Base-by-base conservation (phyloP, 2,888 invertebrate species). In the Mystacides longicornis region DNA sequence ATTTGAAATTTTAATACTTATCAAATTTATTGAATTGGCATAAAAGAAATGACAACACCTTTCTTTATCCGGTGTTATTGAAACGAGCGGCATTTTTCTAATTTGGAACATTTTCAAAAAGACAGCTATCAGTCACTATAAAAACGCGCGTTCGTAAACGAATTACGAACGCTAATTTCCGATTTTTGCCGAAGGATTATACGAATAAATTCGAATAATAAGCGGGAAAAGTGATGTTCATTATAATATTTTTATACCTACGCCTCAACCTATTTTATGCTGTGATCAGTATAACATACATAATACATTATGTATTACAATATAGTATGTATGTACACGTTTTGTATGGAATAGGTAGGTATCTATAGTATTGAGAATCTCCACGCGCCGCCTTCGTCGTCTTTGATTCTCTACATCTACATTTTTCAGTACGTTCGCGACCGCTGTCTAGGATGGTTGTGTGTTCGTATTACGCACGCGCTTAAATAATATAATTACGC, bases 341-440 rank as follows among this genome's bases (percentile, higher is more conserved):
- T n/a, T n/a, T n/a, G 14, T 37, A 37, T 3, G 16, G 7, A 7
- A 14, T 37, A 27, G 5, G 27, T 27, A 27, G 7, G 27, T 27
- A 7, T 27, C n/a, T n/a, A n/a, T n/a, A n/a, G 27, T 27, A 27
- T 51, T 45, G 23, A 48, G 50, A 49, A 33, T 51, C 58, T 45
- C 50, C 49, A 27, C 54, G 45, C 22, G 49, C 23, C 56, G 42
- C 50, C 37, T 37, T 37, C 37, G 37, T 37, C 37, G 37, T 37
- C 37, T 37, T 37, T 37, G 37, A 37, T 37, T 14, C 43, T 46
- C 23, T 23, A 42, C n/a, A n/a, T n/a, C n/a, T n/a, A n/a, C n/a
- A n/a, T n/a, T 7, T 43, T 55, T 51, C 58, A 59, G 58, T 59
- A 51, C 47, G 46, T 45, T 53, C 50, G 55, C 55, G 55, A 45